Evolutionary conservation across 2,113 vertebrate species (phyloP).

Genomic region (Rhegmatorhina hoffmannsi): DNA sequence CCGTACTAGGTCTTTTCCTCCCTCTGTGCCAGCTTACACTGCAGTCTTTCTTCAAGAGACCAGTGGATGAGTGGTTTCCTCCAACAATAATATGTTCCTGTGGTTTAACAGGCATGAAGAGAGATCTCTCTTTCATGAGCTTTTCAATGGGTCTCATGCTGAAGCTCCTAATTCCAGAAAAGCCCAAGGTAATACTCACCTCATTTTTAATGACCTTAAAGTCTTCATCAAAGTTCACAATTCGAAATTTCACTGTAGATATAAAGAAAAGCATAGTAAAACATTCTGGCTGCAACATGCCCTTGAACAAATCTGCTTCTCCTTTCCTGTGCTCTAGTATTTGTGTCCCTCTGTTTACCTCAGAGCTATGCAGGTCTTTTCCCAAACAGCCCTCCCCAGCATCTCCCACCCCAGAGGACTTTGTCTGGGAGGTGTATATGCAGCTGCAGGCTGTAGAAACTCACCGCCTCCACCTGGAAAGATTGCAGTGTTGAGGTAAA

Average conservation of each 20-base stretch:
- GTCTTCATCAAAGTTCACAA: constrained; percentile 30
- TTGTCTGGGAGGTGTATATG: background rate
- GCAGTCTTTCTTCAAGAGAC: background rate
- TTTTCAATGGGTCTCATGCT: background rate
- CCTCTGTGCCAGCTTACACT: background rate
- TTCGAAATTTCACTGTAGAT: constrained; percentile 51
- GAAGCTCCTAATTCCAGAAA: background rate
- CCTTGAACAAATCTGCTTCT: background rate
- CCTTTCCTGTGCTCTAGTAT: background rate
- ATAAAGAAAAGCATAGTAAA: background rate
- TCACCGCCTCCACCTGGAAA: background rate
- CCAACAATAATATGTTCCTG: background rate
- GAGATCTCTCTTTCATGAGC: background rate
- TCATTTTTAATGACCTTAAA: constrained; percentile 38
- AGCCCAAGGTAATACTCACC: background rate
- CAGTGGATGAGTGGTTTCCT: background rate
- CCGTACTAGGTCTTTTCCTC: background rate
- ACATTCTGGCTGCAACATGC: background rate
- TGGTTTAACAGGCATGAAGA: background rate
- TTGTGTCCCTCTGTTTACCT: background rate
- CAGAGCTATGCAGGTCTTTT: background rate
- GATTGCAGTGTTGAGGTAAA: background rate
- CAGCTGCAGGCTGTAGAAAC: background rate
- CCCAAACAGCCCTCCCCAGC: background rate
- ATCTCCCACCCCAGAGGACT: background rate